A percentile compares a stretch with the other conserved stretches of the same genome.
These are phyloP conservation scores for Pectinophora gossypiella DNA, from an alignment of 1,140 invertebrate species.

Conservation along the genomic window DNA sequence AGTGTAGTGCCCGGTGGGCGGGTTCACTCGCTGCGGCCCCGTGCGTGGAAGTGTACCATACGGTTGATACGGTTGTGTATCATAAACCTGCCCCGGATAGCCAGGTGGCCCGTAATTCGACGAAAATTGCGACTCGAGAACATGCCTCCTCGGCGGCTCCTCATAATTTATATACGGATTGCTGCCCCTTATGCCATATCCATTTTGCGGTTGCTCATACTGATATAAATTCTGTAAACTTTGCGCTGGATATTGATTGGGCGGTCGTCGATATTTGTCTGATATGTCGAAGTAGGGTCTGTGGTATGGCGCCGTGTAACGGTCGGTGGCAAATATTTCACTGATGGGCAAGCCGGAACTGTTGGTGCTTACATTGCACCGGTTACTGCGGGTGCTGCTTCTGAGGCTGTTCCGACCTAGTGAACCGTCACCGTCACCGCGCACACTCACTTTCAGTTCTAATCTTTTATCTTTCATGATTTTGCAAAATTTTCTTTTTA, in stretches of 20 bases:
- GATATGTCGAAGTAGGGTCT: slow-evolving; percentile 52
- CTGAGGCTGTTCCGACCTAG: slow-evolving; percentile 49
- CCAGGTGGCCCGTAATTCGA: slow-evolving; percentile 19
- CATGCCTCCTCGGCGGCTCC: slow-evolving; percentile 20
- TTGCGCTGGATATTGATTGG: slow-evolving; percentile 48
- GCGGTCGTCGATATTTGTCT: slow-evolving; percentile 50
- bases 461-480: slow-evolving; percentile 68
- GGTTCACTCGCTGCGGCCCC: slow-evolving; percentile 16
- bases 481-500: slow-evolving; percentile 6
- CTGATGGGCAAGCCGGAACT: slow-evolving; percentile 45
- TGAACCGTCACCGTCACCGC: slow-evolving; percentile 62
- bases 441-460: slow-evolving; percentile 62
- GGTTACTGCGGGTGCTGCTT: slow-evolving; percentile 59
- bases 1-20: slow-evolving; percentile 36
- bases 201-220: slow-evolving; percentile 28
- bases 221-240: slow-evolving; percentile 57
- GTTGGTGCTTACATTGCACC: slow-evolving; percentile 48
- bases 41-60: slow-evolving; percentile 31
- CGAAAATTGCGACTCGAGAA: slow-evolving; percentile 9
- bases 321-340: slow-evolving; percentile 62
- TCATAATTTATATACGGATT: slow-evolving; percentile 46
- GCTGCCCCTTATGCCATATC: slow-evolving; percentile 25
- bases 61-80: neutral
- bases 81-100: slow-evolving; percentile 12
- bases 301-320: slow-evolving; percentile 48